These are phyloP conservation scores for Euwallacea similis DNA, from an alignment of 1,140 invertebrate genomes.

Conservation along the genomic window DNA sequence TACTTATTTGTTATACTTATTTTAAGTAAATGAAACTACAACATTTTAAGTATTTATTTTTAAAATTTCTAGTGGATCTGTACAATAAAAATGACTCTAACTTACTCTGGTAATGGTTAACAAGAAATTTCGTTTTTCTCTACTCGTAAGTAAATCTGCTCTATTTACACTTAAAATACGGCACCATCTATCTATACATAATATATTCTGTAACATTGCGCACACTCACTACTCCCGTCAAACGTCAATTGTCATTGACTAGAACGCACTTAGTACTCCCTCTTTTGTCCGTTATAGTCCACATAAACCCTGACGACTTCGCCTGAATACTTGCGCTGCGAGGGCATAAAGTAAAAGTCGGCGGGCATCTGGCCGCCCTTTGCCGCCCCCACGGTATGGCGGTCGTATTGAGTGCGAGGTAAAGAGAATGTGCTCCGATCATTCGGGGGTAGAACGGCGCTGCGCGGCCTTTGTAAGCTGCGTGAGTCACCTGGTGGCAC, in stretches of 20 bases:
- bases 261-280: constrained; percentile 18
- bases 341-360: constrained; percentile 95
- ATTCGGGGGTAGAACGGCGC: constrained; percentile 44
- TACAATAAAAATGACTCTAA: too few relatives aligned
- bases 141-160: too few relatives aligned
- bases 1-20: too few relatives aligned
- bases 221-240: too few relatives aligned
- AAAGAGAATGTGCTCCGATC: constrained; percentile 57
- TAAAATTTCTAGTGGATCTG: too few relatives aligned
- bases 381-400: constrained; percentile 51
- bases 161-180: too few relatives aligned
- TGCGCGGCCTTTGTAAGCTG: constrained; percentile 61
- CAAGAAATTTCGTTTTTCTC: too few relatives aligned
- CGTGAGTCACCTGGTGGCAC: constrained; percentile 61
- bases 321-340: constrained; percentile 88
- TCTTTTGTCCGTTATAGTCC: constrained; percentile 66
- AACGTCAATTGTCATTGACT: background rate
- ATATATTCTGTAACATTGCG: too few relatives aligned
- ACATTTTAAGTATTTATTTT: too few relatives aligned
- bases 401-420: constrained; percentile 56
- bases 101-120: too few relatives aligned
- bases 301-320: constrained; percentile 91
- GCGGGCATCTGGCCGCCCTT: constrained; percentile 54
- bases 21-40: too few relatives aligned
- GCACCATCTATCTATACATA: too few relatives aligned